Evolutionary conservation across 37 sponge, comb jelly and placozoan species (phyloP).

Genomic region (Ephydatia muelleri): DNA sequence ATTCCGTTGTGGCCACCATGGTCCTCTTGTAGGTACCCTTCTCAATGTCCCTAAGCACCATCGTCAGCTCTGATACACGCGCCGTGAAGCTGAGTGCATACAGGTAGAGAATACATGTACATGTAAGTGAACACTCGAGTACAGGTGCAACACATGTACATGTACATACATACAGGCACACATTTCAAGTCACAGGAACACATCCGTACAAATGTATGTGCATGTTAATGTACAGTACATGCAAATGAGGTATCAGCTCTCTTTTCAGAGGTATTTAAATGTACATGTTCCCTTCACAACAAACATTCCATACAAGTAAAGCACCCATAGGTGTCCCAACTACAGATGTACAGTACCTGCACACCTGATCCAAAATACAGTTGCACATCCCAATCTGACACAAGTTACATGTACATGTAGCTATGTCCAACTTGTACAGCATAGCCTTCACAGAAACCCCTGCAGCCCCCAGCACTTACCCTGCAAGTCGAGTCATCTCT

Average conservation of each 20-base stretch:
- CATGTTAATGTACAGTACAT: neutral
- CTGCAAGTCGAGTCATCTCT: constrained; percentile 87
- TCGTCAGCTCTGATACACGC: constrained; percentile 70
- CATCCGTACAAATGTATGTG: neutral
- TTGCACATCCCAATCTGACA: neutral
- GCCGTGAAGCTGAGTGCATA: constrained; percentile 70
- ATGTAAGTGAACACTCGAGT: no score
- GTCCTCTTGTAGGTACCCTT: constrained; percentile 84
- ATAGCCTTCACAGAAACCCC: neutral
- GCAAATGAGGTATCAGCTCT: no score
- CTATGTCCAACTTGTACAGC: neutral
- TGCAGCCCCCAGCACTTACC: constrained; percentile 50
- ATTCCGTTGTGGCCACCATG: constrained; percentile 65
- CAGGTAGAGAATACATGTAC: no score
- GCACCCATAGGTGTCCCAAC: neutral
- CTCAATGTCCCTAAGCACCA: constrained; percentile 81
- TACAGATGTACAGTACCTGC: neutral
- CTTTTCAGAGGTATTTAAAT: no score
- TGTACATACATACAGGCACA: neutral
- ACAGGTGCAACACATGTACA: no score
- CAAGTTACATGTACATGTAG: neutral
- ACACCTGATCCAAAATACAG: neutral
- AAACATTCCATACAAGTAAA: neutral
- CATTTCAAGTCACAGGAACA: no score
- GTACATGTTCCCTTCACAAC: neutral